Conservation (phyloP, 2,797 vertebrate species). For the Netta rufina region DNA sequence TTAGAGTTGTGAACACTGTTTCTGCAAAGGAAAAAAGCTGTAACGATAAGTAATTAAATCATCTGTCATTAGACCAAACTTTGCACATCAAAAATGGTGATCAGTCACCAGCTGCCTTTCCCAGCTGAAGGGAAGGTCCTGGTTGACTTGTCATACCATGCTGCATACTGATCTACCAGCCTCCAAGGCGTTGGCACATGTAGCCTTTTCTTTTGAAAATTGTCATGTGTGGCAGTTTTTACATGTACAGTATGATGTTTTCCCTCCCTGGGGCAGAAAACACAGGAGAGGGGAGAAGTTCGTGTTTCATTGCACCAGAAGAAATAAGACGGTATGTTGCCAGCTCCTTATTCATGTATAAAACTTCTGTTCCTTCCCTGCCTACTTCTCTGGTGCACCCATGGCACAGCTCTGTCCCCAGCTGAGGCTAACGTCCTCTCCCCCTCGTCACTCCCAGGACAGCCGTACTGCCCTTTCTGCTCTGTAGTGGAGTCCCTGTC, state of each 20-base stretch:
- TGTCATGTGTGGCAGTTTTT: background rate
- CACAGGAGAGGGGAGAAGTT: background rate
- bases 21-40: background rate
- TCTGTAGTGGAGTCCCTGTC: background rate
- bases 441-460: background rate
- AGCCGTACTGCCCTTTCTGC: background rate
- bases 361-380: background rate
- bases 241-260: background rate
- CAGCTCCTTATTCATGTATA: background rate
- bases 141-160: background rate
- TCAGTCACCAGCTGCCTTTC: background rate
- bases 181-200: background rate
- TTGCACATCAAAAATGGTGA: background rate
- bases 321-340: background rate
- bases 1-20: background rate
- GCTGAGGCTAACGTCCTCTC: background rate
- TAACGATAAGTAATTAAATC: background rate
- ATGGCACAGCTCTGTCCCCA: background rate
- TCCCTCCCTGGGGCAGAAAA: conserved; percentile 9
- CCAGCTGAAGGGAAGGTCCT: background rate
- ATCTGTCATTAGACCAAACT: background rate
- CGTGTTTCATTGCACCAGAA: background rate
- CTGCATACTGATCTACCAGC: background rate
- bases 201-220: conserved; percentile 17
- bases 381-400: background rate